Conservation (phyloP, 1,140 invertebrate species). For the Eurosta solidaginis region DNA sequence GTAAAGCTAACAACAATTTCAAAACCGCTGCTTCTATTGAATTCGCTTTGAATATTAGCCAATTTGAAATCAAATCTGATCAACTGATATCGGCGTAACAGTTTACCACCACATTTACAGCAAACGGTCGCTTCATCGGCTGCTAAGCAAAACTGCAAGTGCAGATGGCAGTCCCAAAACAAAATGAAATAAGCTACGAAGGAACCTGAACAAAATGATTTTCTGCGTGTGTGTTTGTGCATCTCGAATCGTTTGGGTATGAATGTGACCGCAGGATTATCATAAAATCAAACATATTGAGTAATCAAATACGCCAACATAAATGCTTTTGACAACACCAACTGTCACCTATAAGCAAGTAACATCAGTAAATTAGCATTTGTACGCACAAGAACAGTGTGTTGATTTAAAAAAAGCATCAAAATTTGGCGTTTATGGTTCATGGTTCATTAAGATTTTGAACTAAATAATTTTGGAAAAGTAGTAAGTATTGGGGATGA, state of each 20-base stretch:
- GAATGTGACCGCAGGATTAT: conserved; percentile 20
- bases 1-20: neutral
- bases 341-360: neutral
- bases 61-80: conserved; percentile 21
- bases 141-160: neutral
- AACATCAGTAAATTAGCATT: conserved; percentile 17
- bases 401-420: neutral
- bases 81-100: neutral
- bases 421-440: neutral
- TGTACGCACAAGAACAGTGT: neutral
- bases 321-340: conserved; percentile 7
- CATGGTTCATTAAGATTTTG: too few relatives aligned
- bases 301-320: conserved; percentile 45
- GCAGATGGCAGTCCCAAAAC: neutral
- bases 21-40: neutral
- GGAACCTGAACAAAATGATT: neutral
- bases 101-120: neutral
- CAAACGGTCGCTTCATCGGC: neutral
- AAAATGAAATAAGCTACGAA: neutral
- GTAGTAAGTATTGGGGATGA: too few relatives aligned
- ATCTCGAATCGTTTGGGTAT: neutral
- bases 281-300: conserved; percentile 57
- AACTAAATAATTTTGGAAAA: too few relatives aligned
- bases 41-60: neutral
- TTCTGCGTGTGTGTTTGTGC: neutral